Conservation (phyloP, 2,797 vertebrate species). For the Etheostoma perlongum region DNA sequence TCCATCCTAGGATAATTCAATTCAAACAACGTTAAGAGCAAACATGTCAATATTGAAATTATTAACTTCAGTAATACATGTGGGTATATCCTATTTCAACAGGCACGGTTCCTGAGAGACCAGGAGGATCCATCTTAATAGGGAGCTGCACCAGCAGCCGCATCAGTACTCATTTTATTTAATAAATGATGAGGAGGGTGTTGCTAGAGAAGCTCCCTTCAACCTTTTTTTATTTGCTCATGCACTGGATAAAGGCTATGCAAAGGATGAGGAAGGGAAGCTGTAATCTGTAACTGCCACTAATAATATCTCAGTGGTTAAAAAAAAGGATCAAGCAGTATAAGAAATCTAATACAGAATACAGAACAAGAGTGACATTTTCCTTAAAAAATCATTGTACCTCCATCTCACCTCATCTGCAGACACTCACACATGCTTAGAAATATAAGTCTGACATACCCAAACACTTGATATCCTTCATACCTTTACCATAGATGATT, state of each 20-base stretch:
- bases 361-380: conserved; percentile 13
- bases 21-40: conserved; percentile 70
- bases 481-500: conserved; percentile 19
- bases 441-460: conserved; percentile 22
- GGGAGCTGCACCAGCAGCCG: conserved; percentile 44
- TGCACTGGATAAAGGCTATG: conserved; percentile 23
- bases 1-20: conserved; percentile 64
- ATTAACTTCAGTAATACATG: conserved; percentile 66
- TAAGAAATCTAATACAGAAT: conserved; percentile 30
- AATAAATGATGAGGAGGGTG: conserved; percentile 69
- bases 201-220: conserved; percentile 39
- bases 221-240: conserved; percentile 15
- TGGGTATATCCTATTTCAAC: conserved; percentile 64
- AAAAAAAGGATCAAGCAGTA: not conserved
- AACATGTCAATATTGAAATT: conserved; percentile 75
- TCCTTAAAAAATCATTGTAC: conserved; percentile 29
- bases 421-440: conserved; percentile 5
- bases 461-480: conserved; percentile 6
- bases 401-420: conserved; percentile 16
- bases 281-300: conserved; percentile 44
- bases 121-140: conserved; percentile 36
- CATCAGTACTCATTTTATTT: conserved; percentile 71
- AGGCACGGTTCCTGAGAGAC: conserved; percentile 58
- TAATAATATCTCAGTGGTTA: conserved; percentile 36
- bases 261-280: conserved; percentile 44